Percentiles rank a stretch among this genome's conserved stretches.
These are phyloP conservation scores for Spodoptera frugiperda DNA, from an alignment of 1,140 invertebrate species.

Conservation along the genomic window DNA sequence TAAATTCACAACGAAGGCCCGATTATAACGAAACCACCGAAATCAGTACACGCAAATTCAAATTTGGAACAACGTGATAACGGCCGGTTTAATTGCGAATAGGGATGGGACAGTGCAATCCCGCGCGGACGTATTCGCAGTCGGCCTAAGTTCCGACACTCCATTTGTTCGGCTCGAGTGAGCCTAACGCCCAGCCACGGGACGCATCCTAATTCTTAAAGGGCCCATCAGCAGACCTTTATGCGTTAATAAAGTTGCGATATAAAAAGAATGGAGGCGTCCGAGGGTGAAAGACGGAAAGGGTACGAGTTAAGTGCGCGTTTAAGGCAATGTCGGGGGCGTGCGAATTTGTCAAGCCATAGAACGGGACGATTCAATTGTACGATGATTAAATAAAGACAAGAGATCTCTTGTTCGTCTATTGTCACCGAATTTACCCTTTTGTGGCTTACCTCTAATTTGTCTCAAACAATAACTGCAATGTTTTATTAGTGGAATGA, in stretches of 20 bases:
- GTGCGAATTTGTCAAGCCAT: slow-evolving; percentile 83
- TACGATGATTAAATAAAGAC: slow-evolving; percentile 82
- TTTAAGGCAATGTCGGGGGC: slow-evolving; percentile 82
- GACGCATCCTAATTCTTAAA: slow-evolving; percentile 85
- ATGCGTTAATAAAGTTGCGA: slow-evolving; percentile 86
- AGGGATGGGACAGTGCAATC: slow-evolving; percentile 62
- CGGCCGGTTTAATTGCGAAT: slow-evolving; percentile 71
- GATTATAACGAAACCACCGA: slow-evolving; percentile 38
- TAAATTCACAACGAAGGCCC: slow-evolving; percentile 18
- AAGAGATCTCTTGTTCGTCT: slow-evolving; percentile 56
- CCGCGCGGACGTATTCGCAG: slow-evolving; percentile 40
- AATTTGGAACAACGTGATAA: slow-evolving; percentile 72
- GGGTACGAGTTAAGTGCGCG: slow-evolving; percentile 83
- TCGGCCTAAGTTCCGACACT: slow-evolving; percentile 70
- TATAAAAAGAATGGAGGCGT: slow-evolving; percentile 85
- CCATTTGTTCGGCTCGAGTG: slow-evolving; percentile 80
- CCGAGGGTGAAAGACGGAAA: slow-evolving; percentile 80
- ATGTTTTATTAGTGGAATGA: slow-evolving; percentile 29
- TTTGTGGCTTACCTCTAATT: slow-evolving; percentile 37
- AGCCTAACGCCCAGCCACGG: slow-evolving; percentile 66
- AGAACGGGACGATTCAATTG: slow-evolving; percentile 74
- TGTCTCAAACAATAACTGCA: slow-evolving; percentile 5
- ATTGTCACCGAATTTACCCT: slow-evolving; percentile 45
- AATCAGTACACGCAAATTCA: slow-evolving; percentile 63
- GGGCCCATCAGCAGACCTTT: slow-evolving; percentile 84